phyloP scores from a whole-genome alignment of 2,888 invertebrate species.

The Yponomeuta cagnagella region DNA sequence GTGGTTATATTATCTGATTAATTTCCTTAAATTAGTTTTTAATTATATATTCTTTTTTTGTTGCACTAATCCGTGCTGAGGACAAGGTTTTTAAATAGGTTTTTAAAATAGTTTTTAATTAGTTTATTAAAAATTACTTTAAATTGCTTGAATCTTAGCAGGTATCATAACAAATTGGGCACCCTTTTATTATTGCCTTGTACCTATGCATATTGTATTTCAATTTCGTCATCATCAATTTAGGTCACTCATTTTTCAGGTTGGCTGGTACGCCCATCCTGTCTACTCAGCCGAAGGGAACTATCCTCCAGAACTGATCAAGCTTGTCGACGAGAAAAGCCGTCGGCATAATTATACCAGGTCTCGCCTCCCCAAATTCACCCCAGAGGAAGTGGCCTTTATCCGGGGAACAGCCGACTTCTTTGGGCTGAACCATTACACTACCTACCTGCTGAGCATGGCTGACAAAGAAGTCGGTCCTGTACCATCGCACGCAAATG shows the following conservation, averaged over 20 bases:
- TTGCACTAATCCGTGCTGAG: too few species aligned
- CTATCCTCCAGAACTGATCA: slow-evolving; percentile 73
- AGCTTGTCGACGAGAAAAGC: slow-evolving; percentile 71
- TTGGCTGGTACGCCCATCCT: slow-evolving; percentile 75
- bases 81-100: too few species aligned
- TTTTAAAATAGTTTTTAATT: too few species aligned
- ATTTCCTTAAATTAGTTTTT: too few species aligned
- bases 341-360: slow-evolving; percentile 66
- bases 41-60: too few species aligned
- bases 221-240: too few species aligned
- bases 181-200: too few species aligned
- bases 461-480: slow-evolving; percentile 57
- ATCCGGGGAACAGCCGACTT: slow-evolving; percentile 67
- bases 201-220: too few species aligned
- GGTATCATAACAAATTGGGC: too few species aligned
- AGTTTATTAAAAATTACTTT: too few species aligned
- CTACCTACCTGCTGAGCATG: slow-evolving; percentile 62
- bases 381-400: slow-evolving; percentile 60
- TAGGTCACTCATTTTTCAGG: slow-evolving; percentile 33
- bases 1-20: too few species aligned
- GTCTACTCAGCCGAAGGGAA: slow-evolving; percentile 72
- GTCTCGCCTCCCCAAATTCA: slow-evolving; percentile 76
- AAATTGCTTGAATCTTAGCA: too few species aligned
- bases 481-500: slow-evolving; percentile 76
- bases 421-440: slow-evolving; percentile 70